Base-by-base conservation (phyloP, 2,888 invertebrate species). In the Brachypterus glaber region DNA sequence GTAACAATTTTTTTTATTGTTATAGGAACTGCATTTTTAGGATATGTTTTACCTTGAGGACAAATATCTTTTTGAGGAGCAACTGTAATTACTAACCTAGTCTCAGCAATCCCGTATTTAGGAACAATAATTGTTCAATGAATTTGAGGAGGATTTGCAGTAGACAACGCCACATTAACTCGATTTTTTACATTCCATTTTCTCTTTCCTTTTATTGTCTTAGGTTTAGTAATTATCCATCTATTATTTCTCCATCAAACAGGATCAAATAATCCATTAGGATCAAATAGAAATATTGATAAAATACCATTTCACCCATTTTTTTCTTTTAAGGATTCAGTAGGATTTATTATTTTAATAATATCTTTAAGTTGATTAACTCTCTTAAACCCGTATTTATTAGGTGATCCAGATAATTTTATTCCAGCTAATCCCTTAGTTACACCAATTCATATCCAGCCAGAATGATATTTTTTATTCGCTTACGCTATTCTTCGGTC, bases 391-490 rank as follows among this genome's bases (percentile, higher is more conserved):
- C 82, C 81, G 0, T 73, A 76, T 51, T 44, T 77, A 57, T 52
- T 84, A 59, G 71, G 74, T 50, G 82, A 83, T 17, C 77, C 79
- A 0, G 82, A 82, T 69, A 85, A 83, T 67, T 85, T 82, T 67
- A 77, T 73, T 13, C 74, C 75, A 0, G 81, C 79, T 3, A 80
- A 81, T 47, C 73, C 78, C 0, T 53, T 81, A 68, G 70, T 77
- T 11, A 83, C 82, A 0, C 82, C 84, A 0, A 60, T 73, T 4
- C 83, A 84, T 58, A 85, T 85, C 69, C 79, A 85, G 73, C 84
- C 83, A 16, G 85, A 87, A 74, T 86, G 83, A 77, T 86, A 86
- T 61, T 87, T 85, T 55, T 62, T 86, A 69, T 85, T 84, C 71
- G 82, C 84, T 9, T 85, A 85, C 62, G 80, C 83, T 12, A 84